Base-by-base conservation (phyloP, 2,797 vertebrate species). In the Rhinophrynus dorsalis region DNA sequence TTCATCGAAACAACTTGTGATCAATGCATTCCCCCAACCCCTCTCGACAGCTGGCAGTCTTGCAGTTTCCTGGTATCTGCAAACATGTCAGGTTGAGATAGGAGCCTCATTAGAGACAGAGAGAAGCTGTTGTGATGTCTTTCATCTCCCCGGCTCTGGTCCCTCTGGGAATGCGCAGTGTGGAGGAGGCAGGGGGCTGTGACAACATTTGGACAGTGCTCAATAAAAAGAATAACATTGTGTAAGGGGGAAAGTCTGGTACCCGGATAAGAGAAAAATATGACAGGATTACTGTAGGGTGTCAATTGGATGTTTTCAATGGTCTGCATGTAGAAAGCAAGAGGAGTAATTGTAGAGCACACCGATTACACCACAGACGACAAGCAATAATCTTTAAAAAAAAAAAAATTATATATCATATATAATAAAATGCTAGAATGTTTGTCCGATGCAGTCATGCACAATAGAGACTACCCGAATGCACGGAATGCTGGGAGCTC, bases 161-260 rank as follows among this genome's bases (percentile, higher is more conserved):
- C 67, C 67, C 67, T 35, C 57, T 11, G 67, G 67, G 67, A 69
- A 20, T 35, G 67, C n/a, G 57, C 57, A 10, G 37, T 45, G 48
- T 18, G 48, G 57, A 62, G 48, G 58, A 69, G 67, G 67, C 18
- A 33, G 37, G 58, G n/a, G 67, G 67, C 48, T 69, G 48, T 69
- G 67, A 69, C 67, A 69, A 69, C 67, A 54, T 69, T 69, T 69
- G 67, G 67, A 69, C 67, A 61, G 37, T 35, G 67, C 58, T 69
- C 67, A 61, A 55, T 38, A 44, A 54, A 15, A 69, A 30, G 48
- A 69, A 69, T 61, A 69, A 62, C 67, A 69, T 24, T 61, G 27
- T 23, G 51, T 61, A 38, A 69, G 62, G 33, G 47, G 67, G 45
- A 33, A 33, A 30, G 27, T 33, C 21, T 45, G 51, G 60, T 52